A percentile compares a stretch with the other conserved stretches of the same genome.
Evolutionary conservation across 2,113 vertebrate genomes (phyloP).

Genomic region (Cichladusa arquata): DNA sequence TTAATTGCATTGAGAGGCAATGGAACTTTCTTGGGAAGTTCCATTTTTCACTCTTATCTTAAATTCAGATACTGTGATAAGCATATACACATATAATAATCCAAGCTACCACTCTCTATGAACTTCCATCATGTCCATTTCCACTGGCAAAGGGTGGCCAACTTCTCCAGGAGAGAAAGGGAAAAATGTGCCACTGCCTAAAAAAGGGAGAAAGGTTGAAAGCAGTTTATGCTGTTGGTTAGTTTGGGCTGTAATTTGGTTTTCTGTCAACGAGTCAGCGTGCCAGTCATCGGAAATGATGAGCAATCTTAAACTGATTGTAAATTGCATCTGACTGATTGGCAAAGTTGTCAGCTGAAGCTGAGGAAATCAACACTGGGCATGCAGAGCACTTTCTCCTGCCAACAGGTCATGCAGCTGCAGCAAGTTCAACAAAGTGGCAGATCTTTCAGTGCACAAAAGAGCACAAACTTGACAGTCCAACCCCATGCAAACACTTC

Average conservation of each 20-base stretch:
- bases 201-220: not conserved
- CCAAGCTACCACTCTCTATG: not conserved
- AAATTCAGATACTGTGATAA: not conserved
- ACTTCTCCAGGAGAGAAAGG: not conserved
- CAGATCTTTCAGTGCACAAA: slow-evolving; percentile 4
- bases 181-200: not conserved
- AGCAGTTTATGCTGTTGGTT: slow-evolving; percentile 47
- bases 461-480: not conserved
- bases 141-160: not conserved
- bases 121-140: not conserved
- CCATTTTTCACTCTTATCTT: not conserved
- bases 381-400: slow-evolving; percentile 26
- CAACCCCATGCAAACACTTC: not conserved
- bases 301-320: slow-evolving; percentile 72
- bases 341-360: slow-evolving; percentile 71
- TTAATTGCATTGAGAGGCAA: not conserved
- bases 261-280: slow-evolving; percentile 44
- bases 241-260: slow-evolving; percentile 44
- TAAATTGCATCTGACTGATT: slow-evolving; percentile 73
- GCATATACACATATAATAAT: not conserved
- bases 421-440: slow-evolving; percentile 47
- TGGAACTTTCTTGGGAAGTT: not conserved
- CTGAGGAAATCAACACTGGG: slow-evolving; percentile 54
- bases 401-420: slow-evolving; percentile 42
- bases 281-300: slow-evolving; percentile 66